Base-by-base conservation (phyloP, 2,113 vertebrate species). In the Progne subis region DNA sequence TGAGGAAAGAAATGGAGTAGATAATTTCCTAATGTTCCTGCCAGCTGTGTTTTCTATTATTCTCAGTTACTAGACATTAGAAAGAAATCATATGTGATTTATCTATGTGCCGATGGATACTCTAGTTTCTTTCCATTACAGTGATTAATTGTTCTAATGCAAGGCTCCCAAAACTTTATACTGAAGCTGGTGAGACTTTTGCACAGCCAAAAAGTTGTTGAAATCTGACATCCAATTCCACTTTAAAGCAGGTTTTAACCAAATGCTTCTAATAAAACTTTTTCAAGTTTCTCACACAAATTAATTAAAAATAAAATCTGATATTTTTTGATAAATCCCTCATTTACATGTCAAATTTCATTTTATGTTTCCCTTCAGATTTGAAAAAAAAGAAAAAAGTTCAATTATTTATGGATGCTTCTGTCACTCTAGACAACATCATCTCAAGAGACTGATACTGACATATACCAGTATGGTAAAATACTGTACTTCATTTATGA, bases 41-140 rank as follows among this genome's bases (percentile, higher is more conserved):
- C 82, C 79, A 90, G 71, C 64, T 94, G 71, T 85, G 76, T 86
- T 88, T 93, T 93, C 72, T 86, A 77, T 92, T 97, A 86, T 86
- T 82, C 79, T 88, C 67, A 28, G 67, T 76, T 65, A 82, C 57
- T 82, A 78, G 83, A 76, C 71, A 57, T 82, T 82, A 49, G 71
- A 74, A 85, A 94, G 88, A 89, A 94, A 79, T 92, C 67, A 86
- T 74, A 50, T 85, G 71, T 95, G 94, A 96, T 95, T 95, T 88
- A 96, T 96, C 71, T 95, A 17, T 71, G 70, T 92, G 77, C 37
- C 86, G 76, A 79, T 79, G 77, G 72, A 88, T 89, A 53, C 44
- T 24, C 53, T 61, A 75, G 44, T 71, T 95, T 82, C 79, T 79
- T 86, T 84, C 89, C 23, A 47, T 89, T 94, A 84, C 78, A 59